Base-by-base conservation (phyloP, 2,113 vertebrate species). In the Synchiropus splendidus region DNA sequence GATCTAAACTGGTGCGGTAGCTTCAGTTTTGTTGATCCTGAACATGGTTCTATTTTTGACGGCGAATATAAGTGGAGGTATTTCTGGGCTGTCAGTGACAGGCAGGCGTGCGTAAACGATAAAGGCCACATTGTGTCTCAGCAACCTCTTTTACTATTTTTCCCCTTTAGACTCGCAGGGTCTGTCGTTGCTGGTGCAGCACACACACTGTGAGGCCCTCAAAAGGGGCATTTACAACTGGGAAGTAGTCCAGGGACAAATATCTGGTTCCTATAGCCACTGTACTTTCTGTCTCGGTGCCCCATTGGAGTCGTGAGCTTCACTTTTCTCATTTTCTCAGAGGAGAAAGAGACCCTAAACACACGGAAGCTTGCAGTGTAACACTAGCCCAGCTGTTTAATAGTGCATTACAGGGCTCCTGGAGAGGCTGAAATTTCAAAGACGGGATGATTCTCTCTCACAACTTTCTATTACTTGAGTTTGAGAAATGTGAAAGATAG, bases 181-280 rank as follows among this genome's bases (percentile, higher is more conserved):
- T n/a, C n/a, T n/a, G n/a, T n/a, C n/a, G n/a, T n/a, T n/a, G n/a
- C n/a, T n/a, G 70, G 54, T 80, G 61, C 49, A 76, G 62, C 44
- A 67, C 64, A 58, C 73, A 74, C 64, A 75, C 64, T 74, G 64
- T 65, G 80, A 82, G 82, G 81, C 81, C 82, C 81, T 64, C 54
- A 75, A 81, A 79, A 75, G 79, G 78, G 81, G 68, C 75, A 77
- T 80, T 82, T 83, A 79, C 72, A 70, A 75, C 72, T 80, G 74
- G 72, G 74, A 79, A 71, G 54, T 64, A 40, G 56, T 74, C 77
- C 77, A 80, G 69, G 77, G 67, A 77, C 75, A 80, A 81, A 81
- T 75, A 74, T 80, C 66, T 72, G 72, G 63, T 71, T 82, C 82
- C 68, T 83, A 79, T 74, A 80, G 74, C 62, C 64, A 46, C 67